Conservation (phyloP, 35 echinoderm and acorn worm species). For the Apostichopus parvimensis region DNA sequence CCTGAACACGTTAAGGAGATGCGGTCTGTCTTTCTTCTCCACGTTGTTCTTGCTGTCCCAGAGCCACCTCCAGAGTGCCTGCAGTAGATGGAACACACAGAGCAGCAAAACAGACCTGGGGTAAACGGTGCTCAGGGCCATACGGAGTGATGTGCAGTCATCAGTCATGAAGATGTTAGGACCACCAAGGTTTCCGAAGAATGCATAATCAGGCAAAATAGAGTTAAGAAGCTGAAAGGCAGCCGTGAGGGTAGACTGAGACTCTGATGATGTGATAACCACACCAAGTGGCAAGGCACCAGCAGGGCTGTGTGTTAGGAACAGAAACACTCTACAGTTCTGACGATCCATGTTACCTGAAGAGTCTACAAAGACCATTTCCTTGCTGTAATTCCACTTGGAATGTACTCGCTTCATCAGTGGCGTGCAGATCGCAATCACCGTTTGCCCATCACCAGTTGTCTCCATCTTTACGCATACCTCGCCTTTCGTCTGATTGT, state of each 20-base stretch:
- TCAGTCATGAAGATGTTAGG: slow-evolving; percentile 65
- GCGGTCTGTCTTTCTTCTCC: not conserved
- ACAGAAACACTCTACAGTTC: slow-evolving; percentile 25
- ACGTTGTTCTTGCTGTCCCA: slow-evolving; percentile 62
- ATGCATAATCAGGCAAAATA: not conserved
- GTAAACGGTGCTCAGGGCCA: slow-evolving; percentile 42
- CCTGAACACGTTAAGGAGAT: not conserved
- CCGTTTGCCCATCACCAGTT: not conserved
- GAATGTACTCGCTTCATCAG: slow-evolving; percentile 22
- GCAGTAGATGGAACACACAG: slow-evolving; percentile 68
- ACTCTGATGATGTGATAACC: slow-evolving; percentile 36
- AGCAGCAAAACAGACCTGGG: slow-evolving; percentile 33
- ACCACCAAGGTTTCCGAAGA: slow-evolving; percentile 23
- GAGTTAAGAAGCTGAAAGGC: slow-evolving; percentile 53
- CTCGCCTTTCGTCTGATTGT: not conserved
- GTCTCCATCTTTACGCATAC: slow-evolving; percentile 11
- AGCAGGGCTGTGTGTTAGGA: slow-evolving; percentile 43
- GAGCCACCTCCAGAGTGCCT: slow-evolving; percentile 75
- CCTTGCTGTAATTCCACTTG: slow-evolving; percentile 11
- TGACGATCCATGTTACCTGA: too few relatives aligned
- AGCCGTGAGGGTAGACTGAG: slow-evolving; percentile 10
- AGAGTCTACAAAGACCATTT: slow-evolving; percentile 12
- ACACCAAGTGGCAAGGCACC: slow-evolving; percentile 56
- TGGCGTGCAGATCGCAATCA: slow-evolving; percentile 26
- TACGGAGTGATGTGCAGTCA: slow-evolving; percentile 50